Base-by-base conservation (phyloP, 2,888 invertebrate genomes). In the Villa cingulata region DNA sequence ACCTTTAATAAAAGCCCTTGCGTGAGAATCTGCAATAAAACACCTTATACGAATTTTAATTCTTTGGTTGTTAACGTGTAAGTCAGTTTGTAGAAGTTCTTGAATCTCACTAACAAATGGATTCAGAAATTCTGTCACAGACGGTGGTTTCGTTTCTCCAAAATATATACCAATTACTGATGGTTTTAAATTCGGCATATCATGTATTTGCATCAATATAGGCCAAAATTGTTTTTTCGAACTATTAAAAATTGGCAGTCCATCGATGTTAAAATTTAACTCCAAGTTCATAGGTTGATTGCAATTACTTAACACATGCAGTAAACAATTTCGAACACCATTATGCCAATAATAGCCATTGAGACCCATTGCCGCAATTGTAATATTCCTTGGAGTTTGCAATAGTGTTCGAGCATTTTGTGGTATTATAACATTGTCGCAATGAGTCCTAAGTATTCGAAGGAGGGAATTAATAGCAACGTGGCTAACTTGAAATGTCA, bases 181-280 rank as follows among this genome's bases (percentile, higher is more conserved):
- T 10, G 17, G 34, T 29, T 43, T 16, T 15, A 16, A 27, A 34
- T 27, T 16, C 2, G 27, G 42, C n/a, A 36, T 16, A 9, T n/a
- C 16, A 16, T 16, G n/a, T 16, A 36, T 36, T n/a, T 36, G 36
- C 16, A n/a, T 16, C 16, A 36, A n/a, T 34, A 43, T 43, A 15
- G 42, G 42, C 42, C 42, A 43, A n/a, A 43, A 43, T 18, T 43
- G 7, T 27, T 17, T 18, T 43, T 43, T 43, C n/a, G 36, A 36
- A 16, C 36, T 36, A n/a, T 36, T 36, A 36, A 36, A 36, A 16
- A 36, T n/a, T 36, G 16, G 16, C 16, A 36, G 16, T 16, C 36
- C 36, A 36, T 36, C 36, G 6, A 36, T 36, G 29, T 29, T 29
- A 10, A 29, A 9, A 12, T 29, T 29, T 29, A 29, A 12, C 29